Percentiles rank a stretch among this genome's conserved stretches.
These are phyloP conservation scores for Aurelia coerulea DNA, from an alignment of 30 jellyfish, hydroid and myxozoan genomes.

Conservation along the genomic window DNA sequence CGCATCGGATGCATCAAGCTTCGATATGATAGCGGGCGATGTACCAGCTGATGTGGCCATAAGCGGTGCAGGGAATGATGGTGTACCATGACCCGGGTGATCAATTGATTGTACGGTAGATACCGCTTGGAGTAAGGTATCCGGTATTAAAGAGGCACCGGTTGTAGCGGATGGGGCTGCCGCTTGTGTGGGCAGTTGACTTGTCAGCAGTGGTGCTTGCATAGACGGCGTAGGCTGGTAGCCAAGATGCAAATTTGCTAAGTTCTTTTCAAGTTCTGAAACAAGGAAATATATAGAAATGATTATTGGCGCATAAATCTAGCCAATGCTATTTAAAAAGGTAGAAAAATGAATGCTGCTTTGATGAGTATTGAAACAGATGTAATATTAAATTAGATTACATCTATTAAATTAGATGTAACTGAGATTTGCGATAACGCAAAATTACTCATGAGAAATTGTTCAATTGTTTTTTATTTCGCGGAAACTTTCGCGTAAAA, in stretches of 20 bases:
- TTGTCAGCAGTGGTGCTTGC: slow-evolving; percentile 76
- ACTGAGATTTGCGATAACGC: too few relatives aligned
- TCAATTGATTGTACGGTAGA: slow-evolving; percentile 63
- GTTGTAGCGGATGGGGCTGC: slow-evolving; percentile 45
- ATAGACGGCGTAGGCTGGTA: slow-evolving; percentile 60
- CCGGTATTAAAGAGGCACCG: slow-evolving; percentile 39
- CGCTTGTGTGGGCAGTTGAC: slow-evolving; percentile 55
- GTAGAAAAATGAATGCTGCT: too few relatives aligned
- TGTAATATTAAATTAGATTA: too few relatives aligned
- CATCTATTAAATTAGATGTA: too few relatives aligned
- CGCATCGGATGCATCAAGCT: slow-evolving; percentile 32
- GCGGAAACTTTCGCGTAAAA: too few relatives aligned
- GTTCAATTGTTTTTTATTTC: too few relatives aligned
- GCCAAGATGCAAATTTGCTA: slow-evolving; percentile 64
- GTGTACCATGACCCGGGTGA: slow-evolving; percentile 72
- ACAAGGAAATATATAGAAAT: not conserved
- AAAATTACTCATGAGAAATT: too few relatives aligned
- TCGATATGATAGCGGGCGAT: slow-evolving; percentile 47
- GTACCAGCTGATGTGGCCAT: slow-evolving; percentile 73
- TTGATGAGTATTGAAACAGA: too few relatives aligned
- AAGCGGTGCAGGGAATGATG: slow-evolving; percentile 62
- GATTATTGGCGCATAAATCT: too few relatives aligned
- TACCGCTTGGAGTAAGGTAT: slow-evolving; percentile 30
- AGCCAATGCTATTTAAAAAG: too few relatives aligned
- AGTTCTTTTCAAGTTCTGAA: slow-evolving; percentile 50